Evolutionary conservation across 1,140 invertebrate species (phyloP), one percentile per base, ranked within the genome.

Genomic region (Thereuonema tuberculata): DNA sequence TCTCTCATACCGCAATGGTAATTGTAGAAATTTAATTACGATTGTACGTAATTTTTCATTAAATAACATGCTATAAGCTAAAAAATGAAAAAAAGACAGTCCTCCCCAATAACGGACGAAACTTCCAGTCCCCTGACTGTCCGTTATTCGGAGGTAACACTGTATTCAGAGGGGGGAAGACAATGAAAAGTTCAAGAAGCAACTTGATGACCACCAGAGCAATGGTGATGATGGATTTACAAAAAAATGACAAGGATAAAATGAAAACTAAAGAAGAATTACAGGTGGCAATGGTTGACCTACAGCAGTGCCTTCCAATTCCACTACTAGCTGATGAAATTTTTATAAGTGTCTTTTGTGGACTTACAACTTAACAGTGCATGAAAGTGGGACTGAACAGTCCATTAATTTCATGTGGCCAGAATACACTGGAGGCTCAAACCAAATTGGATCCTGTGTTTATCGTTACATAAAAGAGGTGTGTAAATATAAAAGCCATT

Each of bases 401-500:
- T 20, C n/a, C n/a, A 12, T 9, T 25, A 21, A 25, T 20, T 52
- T 21, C 50, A 52, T 52, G 24, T 52, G 50, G 50, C 50, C n/a
- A 20, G 50, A 52, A 21, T 9, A 14, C n/a, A 52, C 24, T 12
- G 50, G 12, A 21, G 50, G 50, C 14, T 52, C 50, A 52, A 43
- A 43, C n/a, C 37, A 43, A 43, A 43, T 52, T 52, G 50, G 9
- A 12, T 52, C 50, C 12, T 21, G 50, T 25, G 50, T 52, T 12
- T 52, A 21, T 21, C n/a, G 24, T 9, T 21, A 52, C 15, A 9
- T 52, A 12, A 25, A 52, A 52, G 24, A 63, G 21, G 23, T 68
- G 21, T 25, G 43, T 59, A 0, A 55, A 23, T 26, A 60, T 55
- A 58, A 67, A n/a, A 62, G 61, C 49, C 50, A 67, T 21, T 53